These are phyloP conservation scores for Martes martes DNA, from an alignment of 2,113 vertebrate species.

Conservation along the genomic window DNA sequence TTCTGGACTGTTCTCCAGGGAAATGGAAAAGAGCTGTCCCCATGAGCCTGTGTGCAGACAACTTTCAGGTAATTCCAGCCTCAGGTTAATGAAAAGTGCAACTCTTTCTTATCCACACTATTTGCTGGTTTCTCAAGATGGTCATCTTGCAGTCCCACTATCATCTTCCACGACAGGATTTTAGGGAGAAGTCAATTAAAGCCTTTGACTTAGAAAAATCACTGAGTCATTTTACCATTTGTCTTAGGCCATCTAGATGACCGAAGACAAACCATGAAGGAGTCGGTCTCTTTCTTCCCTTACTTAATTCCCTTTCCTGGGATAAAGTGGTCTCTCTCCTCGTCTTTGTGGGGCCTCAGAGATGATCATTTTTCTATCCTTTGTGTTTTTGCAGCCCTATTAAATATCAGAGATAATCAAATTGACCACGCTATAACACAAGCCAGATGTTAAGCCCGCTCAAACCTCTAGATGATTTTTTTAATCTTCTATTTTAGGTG, in stretches of 20 bases:
- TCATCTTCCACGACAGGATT: not conserved
- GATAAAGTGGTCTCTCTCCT: not conserved
- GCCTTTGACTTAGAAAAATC: not conserved
- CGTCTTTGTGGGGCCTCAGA: not conserved
- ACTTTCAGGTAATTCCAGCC: not conserved
- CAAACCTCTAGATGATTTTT: not conserved
- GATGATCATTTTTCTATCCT: not conserved
- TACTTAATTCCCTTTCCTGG: not conserved
- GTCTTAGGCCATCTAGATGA: not conserved
- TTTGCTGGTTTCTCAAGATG: not conserved
- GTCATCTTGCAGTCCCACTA: not conserved
- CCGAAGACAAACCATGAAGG: not conserved
- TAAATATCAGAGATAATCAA: constrained; percentile 62
- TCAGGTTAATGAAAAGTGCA: not conserved
- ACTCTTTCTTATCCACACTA: not conserved
- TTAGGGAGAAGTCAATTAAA: not conserved
- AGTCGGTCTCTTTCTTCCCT: not conserved
- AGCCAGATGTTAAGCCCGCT: constrained; percentile 44
- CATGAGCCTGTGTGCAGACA: not conserved
- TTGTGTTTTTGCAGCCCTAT: constrained; percentile 17
- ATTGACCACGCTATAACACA: constrained; percentile 7
- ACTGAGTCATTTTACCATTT: not conserved
- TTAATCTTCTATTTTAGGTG: not conserved
- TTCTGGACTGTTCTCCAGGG: not conserved
- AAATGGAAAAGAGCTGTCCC: not conserved